Evolutionary conservation across 2,888 invertebrate species (phyloP).

Genomic region (Drosophila engyochracea): DNA sequence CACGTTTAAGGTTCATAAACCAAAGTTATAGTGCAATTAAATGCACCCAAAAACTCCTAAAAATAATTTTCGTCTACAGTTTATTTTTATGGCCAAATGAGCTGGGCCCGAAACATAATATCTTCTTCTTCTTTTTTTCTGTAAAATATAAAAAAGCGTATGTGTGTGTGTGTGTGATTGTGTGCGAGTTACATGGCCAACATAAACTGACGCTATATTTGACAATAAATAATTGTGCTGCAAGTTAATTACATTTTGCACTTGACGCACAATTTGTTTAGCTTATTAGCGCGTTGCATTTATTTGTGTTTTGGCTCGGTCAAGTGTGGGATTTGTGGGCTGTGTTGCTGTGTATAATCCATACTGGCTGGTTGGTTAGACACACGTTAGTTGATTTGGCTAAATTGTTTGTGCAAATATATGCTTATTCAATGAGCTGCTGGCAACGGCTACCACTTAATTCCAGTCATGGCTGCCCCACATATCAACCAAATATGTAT

Average conservation of each 20-base stretch:
- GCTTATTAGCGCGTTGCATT: conserved; percentile 65
- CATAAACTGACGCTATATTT: conserved; percentile 53
- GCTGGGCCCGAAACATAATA: conserved; percentile 34
- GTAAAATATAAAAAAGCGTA: conserved; percentile 39
- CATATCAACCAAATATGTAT: not conserved
- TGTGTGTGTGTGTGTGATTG: conserved; percentile 16
- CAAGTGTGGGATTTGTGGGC: conserved; percentile 42
- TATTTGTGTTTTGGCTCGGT: conserved; percentile 13
- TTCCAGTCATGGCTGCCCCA: conserved; percentile 39
- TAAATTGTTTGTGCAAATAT: conserved; percentile 69
- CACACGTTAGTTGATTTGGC: conserved; percentile 60
- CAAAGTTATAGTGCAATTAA: not conserved
- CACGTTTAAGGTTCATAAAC: not conserved
- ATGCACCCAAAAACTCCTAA: conserved; percentile 1
- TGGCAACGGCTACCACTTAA: conserved; percentile 37
- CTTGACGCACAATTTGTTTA: conserved; percentile 67
- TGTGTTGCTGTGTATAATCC: conserved; percentile 19
- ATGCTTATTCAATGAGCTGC: conserved; percentile 44
- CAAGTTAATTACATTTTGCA: conserved; percentile 76
- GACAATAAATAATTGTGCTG: conserved; percentile 76
- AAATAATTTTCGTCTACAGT: conserved; percentile 13
- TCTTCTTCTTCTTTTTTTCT: conserved; percentile 48
- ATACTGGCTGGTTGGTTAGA: conserved; percentile 52
- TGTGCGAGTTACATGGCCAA: conserved; percentile 50
- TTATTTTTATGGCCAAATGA: conserved; percentile 21